Percentiles rank a stretch among this genome's conserved stretches.
These are phyloP conservation scores for Eudemis profundana DNA, from an alignment of 2,888 invertebrate genomes.

Conservation along the genomic window DNA sequence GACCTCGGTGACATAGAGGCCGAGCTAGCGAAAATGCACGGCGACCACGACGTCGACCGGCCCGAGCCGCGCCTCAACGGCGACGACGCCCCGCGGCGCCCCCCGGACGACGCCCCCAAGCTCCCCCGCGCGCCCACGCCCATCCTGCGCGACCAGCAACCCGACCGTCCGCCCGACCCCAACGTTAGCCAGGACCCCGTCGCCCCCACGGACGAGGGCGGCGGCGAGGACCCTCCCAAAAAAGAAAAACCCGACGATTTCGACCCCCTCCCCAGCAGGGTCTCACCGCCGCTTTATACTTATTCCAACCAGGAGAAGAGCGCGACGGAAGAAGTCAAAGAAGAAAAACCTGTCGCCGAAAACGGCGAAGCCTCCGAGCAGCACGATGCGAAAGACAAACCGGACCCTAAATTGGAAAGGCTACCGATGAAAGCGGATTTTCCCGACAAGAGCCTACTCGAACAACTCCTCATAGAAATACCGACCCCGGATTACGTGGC, in stretches of 20 bases:
- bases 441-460: conserved; percentile 87
- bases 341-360: conserved; percentile 56
- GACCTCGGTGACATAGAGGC: conserved; percentile 88
- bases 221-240: conserved; percentile 47
- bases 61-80: conserved; percentile 66
- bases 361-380: conserved; percentile 64
- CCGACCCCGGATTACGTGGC: conserved; percentile 86
- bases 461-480: conserved; percentile 94
- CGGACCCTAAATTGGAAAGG: conserved; percentile 67
- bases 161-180: conserved; percentile 45
- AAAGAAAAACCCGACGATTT: conserved; percentile 71
- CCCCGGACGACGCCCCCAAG: conserved; percentile 45
- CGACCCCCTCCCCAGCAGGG: conserved; percentile 89
- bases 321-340: conserved; percentile 69
- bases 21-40: conserved; percentile 88
- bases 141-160: conserved; percentile 55
- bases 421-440: conserved; percentile 77
- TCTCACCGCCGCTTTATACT: conserved; percentile 90
- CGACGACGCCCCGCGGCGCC: conserved; percentile 63
- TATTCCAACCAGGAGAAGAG: conserved; percentile 90
- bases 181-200: too few relatives aligned
- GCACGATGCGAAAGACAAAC: conserved; percentile 51
- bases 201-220: conserved; percentile 43
- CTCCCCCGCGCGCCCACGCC: conserved; percentile 67
- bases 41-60: conserved; percentile 72